Percentiles rank a stretch among this genome's conserved stretches.
Conservation (phyloP, 2,797 vertebrate genomes). For the Gallinago stenura region DNA sequence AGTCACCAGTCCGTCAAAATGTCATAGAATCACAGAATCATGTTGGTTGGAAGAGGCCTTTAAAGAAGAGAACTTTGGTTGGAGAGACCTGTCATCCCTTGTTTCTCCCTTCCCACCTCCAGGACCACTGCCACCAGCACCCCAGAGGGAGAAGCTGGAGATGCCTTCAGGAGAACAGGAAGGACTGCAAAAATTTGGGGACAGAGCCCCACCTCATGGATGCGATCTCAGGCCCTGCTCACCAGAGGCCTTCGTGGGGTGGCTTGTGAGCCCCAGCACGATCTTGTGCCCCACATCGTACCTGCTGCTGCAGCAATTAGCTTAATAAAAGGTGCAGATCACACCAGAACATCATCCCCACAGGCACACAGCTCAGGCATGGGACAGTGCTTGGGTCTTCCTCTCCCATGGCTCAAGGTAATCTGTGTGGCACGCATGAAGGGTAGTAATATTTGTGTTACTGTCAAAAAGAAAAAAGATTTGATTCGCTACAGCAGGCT, state of each 20-base stretch:
- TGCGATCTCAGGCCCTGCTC: accelerated
- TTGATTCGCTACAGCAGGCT: background rate
- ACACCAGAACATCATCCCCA: accelerated
- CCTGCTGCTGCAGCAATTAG: background rate
- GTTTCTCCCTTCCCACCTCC: background rate
- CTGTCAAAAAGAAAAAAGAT: background rate
- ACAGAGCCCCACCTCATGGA: conserved; percentile 27
- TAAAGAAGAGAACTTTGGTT: background rate
- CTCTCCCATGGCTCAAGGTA: background rate
- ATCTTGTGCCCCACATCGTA: background rate
- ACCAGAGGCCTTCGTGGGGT: background rate
- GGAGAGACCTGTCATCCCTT: background rate
- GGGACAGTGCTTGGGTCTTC: background rate
- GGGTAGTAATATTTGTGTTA: background rate
- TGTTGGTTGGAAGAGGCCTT: background rate
- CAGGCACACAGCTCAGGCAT: accelerated
- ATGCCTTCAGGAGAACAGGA: background rate
- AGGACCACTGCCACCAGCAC: background rate
- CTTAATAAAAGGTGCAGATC: background rate
- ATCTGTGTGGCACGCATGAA: background rate
- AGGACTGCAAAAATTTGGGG: background rate
- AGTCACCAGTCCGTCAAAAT: accelerated
- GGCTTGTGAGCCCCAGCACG: background rate
- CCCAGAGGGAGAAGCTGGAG: background rate
- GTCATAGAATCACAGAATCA: background rate